Conservation (phyloP, 2,888 invertebrate species). For the Dermolepida albohirtum region DNA sequence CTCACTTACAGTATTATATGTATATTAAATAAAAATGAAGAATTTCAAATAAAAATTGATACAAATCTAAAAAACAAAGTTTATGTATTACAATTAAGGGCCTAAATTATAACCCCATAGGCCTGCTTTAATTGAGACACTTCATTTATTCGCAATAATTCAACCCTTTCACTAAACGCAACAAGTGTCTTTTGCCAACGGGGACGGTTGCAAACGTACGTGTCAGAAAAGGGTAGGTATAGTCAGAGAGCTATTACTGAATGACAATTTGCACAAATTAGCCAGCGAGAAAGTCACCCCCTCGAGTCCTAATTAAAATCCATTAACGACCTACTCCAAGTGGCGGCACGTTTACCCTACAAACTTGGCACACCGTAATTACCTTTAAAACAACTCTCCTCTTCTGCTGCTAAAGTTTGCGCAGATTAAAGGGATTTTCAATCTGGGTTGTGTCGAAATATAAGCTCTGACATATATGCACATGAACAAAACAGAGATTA, state of each 20-base stretch:
- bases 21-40: too few relatives aligned
- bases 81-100: not conserved
- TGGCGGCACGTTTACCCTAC: conserved; percentile 41
- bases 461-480: not conserved
- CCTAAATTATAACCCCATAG: conserved; percentile 25
- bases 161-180: conserved; percentile 56
- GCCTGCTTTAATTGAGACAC: conserved; percentile 22
- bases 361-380: conserved; percentile 44
- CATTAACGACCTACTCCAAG: conserved; percentile 53
- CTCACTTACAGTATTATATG: too few relatives aligned
- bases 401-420: not conserved
- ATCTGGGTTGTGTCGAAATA: conserved; percentile 3
- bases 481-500: too few relatives aligned
- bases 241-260: conserved; percentile 53
- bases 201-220: conserved; percentile 7
- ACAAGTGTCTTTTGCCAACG: conserved; percentile 53
- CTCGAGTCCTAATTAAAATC: conserved; percentile 57
- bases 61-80: too few relatives aligned
- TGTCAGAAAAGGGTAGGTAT: conserved; percentile 24
- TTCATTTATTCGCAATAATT: conserved; percentile 43
- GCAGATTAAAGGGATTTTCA: conserved; percentile 34
- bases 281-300: conserved; percentile 46
- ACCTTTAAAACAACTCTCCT: conserved; percentile 27
- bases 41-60: too few relatives aligned
- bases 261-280: conserved; percentile 57